A percentile compares a stretch with the other conserved stretches of the same genome.
phyloP scores from a whole-genome alignment of 2,888 invertebrate genomes.

The Eurois occulta region DNA sequence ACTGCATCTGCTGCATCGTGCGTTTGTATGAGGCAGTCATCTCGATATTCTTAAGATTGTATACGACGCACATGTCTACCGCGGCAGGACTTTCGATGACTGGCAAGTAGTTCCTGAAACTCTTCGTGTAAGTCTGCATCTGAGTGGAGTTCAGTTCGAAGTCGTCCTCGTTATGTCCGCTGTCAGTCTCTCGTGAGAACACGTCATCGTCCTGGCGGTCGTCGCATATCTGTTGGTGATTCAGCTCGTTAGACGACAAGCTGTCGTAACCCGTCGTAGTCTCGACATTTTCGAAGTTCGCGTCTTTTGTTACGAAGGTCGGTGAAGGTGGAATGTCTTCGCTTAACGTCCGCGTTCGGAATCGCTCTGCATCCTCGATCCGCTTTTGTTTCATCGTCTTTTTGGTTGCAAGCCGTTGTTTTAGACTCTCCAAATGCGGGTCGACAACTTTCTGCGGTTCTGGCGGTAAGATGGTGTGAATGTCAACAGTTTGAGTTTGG shows the following conservation, averaged over 20 bases:
- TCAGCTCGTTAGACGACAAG: slow-evolving; percentile 85
- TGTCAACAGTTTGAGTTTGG: slow-evolving; percentile 92
- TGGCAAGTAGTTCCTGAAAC: slow-evolving; percentile 87
- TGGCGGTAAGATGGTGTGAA: slow-evolving; percentile 78
- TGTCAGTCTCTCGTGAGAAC: slow-evolving; percentile 86
- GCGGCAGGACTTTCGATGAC: slow-evolving; percentile 87
- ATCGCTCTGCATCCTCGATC: slow-evolving; percentile 93
- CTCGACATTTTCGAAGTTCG: slow-evolving; percentile 86
- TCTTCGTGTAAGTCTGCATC: slow-evolving; percentile 91
- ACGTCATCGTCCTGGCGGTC: slow-evolving; percentile 80
- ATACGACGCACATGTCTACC: slow-evolving; percentile 86
- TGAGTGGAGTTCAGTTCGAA: slow-evolving; percentile 91
- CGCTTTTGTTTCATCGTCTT: slow-evolving; percentile 90
- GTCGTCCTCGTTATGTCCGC: slow-evolving; percentile 94
- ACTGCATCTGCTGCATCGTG: slow-evolving; percentile 71
- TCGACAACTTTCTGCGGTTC: slow-evolving; percentile 73
- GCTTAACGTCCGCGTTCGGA: slow-evolving; percentile 93
- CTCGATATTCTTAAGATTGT: slow-evolving; percentile 87
- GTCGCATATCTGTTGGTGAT: slow-evolving; percentile 81
- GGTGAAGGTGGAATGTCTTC: slow-evolving; percentile 89
- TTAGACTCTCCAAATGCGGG: slow-evolving; percentile 83
- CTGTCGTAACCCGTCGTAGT: slow-evolving; percentile 88
- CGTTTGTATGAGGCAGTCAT: slow-evolving; percentile 83
- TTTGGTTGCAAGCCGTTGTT: slow-evolving; percentile 84
- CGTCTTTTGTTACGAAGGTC: slow-evolving; percentile 85